Base-by-base conservation (phyloP, 2,888 invertebrate species). In the Cantharis lateralis region DNA sequence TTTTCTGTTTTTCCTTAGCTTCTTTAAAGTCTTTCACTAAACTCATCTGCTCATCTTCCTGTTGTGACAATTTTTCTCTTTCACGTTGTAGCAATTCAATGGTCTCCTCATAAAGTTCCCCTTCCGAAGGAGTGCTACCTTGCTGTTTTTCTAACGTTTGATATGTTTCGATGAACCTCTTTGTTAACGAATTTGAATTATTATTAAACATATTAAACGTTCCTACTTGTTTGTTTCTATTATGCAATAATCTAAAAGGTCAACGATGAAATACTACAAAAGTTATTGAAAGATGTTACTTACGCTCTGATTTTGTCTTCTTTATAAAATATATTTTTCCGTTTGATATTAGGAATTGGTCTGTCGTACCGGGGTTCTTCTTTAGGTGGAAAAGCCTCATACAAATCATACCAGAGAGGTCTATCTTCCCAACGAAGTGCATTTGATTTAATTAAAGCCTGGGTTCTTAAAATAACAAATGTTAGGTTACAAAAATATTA, bases 361-460 rank as follows among this genome's bases (percentile, higher is more conserved):
- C 93, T 91, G 81, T 95, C 93, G 88, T 91, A 95, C 78, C 90
- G 90, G 7, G 98, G 98, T 84, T 96, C 95, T 66, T 92, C 88
- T 81, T 93, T 92, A 1, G 99, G 98, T 9, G 98, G 98, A 89
- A 97, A 97, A 0, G 95, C 93, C 88, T 93, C 92, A 86, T 98
- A 98, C 18, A 99, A 89, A 85, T 96, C 95, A 86, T 94, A 97
- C 99, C 99, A 99, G 10, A 98, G 78, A 0, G 99, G 99, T 80
- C 94, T 91, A 83, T 98, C 96, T 81, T 94, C 93, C 75, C 92
- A 89, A 85, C 92, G 93, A 87, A 98, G 89, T 3, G 95, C 97
- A 69, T 95, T 95, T 18, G 95, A 91, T 77, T 92, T 91, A 13
- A 98, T 86, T 48, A 99, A 89, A 5, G 97, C 96, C 82, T 92